Evolutionary conservation across 1,140 invertebrate genomes (phyloP).

Genomic region (Nasonia vitripennis): DNA sequence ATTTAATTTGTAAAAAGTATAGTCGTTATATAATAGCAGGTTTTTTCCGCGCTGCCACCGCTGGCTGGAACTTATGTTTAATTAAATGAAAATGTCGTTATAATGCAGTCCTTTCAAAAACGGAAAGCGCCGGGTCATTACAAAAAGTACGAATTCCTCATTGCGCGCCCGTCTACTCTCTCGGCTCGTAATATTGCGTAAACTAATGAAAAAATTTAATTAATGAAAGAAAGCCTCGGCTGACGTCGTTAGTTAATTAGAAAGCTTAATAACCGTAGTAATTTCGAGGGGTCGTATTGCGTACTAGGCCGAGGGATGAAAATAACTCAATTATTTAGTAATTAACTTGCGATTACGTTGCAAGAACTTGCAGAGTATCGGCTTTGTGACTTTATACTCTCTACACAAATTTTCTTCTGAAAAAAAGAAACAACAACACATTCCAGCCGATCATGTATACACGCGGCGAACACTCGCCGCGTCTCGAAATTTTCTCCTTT

Average conservation of each 20-base stretch:
- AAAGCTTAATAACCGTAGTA: conserved; percentile 52
- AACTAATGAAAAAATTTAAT: conserved; percentile 55
- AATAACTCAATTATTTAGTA: conserved; percentile 41
- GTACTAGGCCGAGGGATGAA: background rate
- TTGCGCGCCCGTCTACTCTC: conserved; percentile 21
- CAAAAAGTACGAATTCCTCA: conserved; percentile 42
- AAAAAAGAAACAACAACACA: no score
- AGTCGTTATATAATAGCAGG: no score
- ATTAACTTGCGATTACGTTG: conserved; percentile 35
- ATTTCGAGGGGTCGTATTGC: conserved; percentile 25
- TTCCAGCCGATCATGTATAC: background rate
- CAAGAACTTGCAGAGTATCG: background rate
- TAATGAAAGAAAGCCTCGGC: conserved; percentile 48
- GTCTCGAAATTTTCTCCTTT: conserved; percentile 18
- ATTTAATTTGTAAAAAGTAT: background rate
- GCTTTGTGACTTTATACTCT: no score
- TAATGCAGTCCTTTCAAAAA: conserved; percentile 7
- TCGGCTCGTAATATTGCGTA: conserved; percentile 42
- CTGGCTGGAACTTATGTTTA: conserved; percentile 25
- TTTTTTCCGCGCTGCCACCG: background rate
- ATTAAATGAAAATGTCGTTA: conserved; percentile 51
- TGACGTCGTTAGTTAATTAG: conserved; percentile 53
- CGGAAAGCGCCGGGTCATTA: conserved; percentile 27
- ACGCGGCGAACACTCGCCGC: background rate
- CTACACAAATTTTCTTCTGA: no score